Evolutionary conservation across 2,888 invertebrate genomes (phyloP).

Genomic region (Aphodius sticticus): DNA sequence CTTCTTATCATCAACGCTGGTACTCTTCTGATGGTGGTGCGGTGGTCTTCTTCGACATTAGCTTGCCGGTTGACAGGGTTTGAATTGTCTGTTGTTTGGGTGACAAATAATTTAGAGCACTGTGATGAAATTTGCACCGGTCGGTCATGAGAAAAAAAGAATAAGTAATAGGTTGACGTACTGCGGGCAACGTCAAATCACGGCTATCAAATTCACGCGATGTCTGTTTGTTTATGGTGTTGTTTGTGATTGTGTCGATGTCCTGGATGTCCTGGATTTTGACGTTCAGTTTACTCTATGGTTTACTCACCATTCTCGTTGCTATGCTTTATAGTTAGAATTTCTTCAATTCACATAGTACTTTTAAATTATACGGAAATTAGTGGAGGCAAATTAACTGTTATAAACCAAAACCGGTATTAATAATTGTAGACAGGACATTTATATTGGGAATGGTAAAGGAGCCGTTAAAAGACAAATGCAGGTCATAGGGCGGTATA

Average conservation of each 20-base stretch:
- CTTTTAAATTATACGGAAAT: too few species aligned
- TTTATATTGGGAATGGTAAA: too few species aligned
- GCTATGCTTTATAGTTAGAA: too few species aligned
- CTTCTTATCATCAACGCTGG: background rate
- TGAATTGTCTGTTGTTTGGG: conserved; percentile 34
- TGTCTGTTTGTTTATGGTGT: background rate
- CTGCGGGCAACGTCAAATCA: background rate
- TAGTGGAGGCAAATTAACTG: too few species aligned
- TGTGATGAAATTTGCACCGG: conserved; percentile 30
- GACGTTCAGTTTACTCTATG: too few species aligned
- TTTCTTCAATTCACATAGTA: too few species aligned
- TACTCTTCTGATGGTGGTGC: background rate
- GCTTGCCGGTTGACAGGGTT: conserved; percentile 27
- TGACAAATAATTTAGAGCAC: conserved; percentile 38
- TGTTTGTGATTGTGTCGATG: too few species aligned
- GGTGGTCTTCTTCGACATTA: conserved; percentile 21
- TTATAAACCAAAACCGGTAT: too few species aligned
- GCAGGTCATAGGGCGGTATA: too few species aligned
- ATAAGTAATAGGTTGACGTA: conserved; percentile 11
- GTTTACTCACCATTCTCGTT: too few species aligned
- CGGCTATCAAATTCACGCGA: background rate
- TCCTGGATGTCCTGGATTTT: background rate
- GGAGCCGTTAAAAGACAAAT: too few species aligned
- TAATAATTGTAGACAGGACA: too few species aligned
- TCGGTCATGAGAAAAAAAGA: conserved; percentile 8